Evolutionary conservation across 2,888 invertebrate species (phyloP), one percentile per base, ranked within the genome.

Genomic region (Omphaloscelis lunosa): DNA sequence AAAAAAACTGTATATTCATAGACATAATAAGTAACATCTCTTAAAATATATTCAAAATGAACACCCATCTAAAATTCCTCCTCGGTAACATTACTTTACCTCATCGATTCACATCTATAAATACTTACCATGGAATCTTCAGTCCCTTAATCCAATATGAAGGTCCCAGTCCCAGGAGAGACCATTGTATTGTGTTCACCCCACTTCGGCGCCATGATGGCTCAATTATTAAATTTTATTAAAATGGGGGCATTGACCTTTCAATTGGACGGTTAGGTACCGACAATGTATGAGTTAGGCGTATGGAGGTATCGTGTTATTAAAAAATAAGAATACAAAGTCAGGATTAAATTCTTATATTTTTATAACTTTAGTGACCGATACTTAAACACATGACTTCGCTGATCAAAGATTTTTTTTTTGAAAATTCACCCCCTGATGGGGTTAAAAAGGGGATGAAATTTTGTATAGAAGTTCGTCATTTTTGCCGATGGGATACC

Each of bases 201-300:
- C 84, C 81, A 77, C 63, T 34, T 17, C 59, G 29, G 11, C 11
- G 20, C 56, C 39, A 34, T 67, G 80, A 80, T 61, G 80, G 41
- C n/a, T 74, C 88, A 83, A 86, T 88, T 86, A 89, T 89, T 89
- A 89, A 89, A 75, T 88, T 89, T 89, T 88, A 89, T 89, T 89
- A 89, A 87, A 88, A 89, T 88, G 86, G 87, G 88, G 81, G 71
- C 87, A 39, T 70, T 74, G 85, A 88, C 80, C 84, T 83, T 72
- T 83, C 85, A 86, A 86, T 80, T 84, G 80, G 2, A 23, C 53
- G n/a, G 17, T 59, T 29, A 61, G n/a, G 70, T 80, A 62, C 53
- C 17, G 29, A 11, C 67, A 20, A 9, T 77, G 39, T 51, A 48
- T 58, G 56, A 56, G 5, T 53, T 56, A 29, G 15, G 23, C 45